A percentile compares a stretch with the other conserved stretches of the same genome.
phyloP scores from a whole-genome alignment of 2,888 invertebrate genomes.

The Nipponacmea schrenckii region DNA sequence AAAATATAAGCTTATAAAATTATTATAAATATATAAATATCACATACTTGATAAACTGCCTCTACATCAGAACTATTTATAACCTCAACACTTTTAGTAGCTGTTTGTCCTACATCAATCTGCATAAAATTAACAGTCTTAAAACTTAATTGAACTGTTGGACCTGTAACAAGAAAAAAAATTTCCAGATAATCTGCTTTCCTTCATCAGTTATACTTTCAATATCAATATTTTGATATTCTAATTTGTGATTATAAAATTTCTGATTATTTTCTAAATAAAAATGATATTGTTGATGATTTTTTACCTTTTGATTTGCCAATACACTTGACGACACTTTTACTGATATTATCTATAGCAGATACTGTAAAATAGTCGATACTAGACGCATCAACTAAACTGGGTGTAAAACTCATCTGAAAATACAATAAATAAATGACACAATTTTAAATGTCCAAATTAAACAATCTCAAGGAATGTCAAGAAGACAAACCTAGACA shows the following conservation, averaged over 20 bases:
- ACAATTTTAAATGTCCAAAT: too few relatives aligned
- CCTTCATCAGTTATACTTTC: too few relatives aligned
- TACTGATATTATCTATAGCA: slow-evolving; percentile 63
- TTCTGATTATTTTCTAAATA: neutral
- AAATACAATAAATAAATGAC: slow-evolving; percentile 23
- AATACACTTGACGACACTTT: slow-evolving; percentile 61
- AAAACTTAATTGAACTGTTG: slow-evolving; percentile 54
- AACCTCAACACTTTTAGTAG: slow-evolving; percentile 57
- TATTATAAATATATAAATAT: neutral
- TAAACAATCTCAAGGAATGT: neutral
- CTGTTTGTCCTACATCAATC: slow-evolving; percentile 53
- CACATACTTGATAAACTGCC: slow-evolving; percentile 60
- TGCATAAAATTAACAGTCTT: slow-evolving; percentile 59
- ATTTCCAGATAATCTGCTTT: too few relatives aligned
- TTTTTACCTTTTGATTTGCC: slow-evolving; percentile 57
- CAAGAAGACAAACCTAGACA: neutral
- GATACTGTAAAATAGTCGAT: slow-evolving; percentile 63
- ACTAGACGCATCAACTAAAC: slow-evolving; percentile 53
- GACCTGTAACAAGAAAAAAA: slow-evolving; percentile 46
- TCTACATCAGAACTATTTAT: slow-evolving; percentile 61
- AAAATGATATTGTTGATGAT: neutral
- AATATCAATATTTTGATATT: too few relatives aligned
- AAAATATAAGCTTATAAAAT: too few relatives aligned
- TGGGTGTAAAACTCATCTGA: slow-evolving; percentile 61
- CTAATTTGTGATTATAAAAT: too few relatives aligned